These are phyloP conservation scores for Notospermus geniculatus DNA, from an alignment of 1,140 invertebrate genomes.

Conservation along the genomic window DNA sequence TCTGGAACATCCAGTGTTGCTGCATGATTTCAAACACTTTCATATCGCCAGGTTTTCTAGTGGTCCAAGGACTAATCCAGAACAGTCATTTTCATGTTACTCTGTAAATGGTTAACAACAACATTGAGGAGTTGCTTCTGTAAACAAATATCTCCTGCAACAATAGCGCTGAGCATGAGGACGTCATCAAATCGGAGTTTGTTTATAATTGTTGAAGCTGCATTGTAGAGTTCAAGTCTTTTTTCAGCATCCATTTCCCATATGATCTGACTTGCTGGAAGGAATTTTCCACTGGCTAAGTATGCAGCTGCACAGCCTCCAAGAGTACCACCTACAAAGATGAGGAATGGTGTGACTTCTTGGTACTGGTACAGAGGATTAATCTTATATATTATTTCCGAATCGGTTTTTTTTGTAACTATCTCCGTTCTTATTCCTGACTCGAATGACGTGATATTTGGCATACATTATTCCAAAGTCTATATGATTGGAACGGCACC, in stretches of 20 bases:
- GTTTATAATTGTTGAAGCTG: slow-evolving; percentile 17
- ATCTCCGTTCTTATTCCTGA: no score
- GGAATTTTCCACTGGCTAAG: slow-evolving; percentile 20
- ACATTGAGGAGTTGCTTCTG: slow-evolving; percentile 20
- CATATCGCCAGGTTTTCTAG: no score
- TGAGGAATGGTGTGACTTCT: no score
- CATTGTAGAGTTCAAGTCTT: slow-evolving; percentile 16
- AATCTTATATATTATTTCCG: no score
- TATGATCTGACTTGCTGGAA: slow-evolving; percentile 24
- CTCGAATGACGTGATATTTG: no score
- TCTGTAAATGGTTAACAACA: slow-evolving; percentile 20
- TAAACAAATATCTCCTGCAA: slow-evolving; percentile 20
- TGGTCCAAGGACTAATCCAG: slow-evolving; percentile 10
- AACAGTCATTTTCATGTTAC: slow-evolving; percentile 26
- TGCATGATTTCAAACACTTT: no score
- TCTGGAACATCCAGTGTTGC: no score
- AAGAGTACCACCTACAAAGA: slow-evolving; percentile 26
- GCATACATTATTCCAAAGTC: no score
- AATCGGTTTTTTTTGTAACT: no score
- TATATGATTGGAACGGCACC: no score
- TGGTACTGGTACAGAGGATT: no score
- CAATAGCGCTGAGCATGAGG: slow-evolving; percentile 17
- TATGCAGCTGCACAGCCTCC: slow-evolving; percentile 24
- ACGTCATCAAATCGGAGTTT: slow-evolving; percentile 25
- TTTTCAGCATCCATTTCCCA: slow-evolving; percentile 21